Evolutionary conservation across 2,888 invertebrate species (phyloP).

Genomic region (Cerastoderma edule): DNA sequence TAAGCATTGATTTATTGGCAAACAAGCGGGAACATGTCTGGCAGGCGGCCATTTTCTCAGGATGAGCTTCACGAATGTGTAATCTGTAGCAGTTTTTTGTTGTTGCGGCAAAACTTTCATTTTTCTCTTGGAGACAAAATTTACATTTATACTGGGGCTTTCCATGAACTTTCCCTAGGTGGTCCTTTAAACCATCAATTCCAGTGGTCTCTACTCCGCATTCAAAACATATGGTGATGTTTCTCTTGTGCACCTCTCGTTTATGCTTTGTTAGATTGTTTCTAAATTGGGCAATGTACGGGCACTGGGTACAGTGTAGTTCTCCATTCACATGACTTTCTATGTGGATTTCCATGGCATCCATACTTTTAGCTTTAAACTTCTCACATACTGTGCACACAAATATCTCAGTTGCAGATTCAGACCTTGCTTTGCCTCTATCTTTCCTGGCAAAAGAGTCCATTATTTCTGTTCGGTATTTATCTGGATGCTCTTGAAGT

Average conservation of each 20-base stretch:
- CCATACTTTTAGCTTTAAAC: conserved; percentile 29
- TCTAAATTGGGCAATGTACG: conserved; percentile 18
- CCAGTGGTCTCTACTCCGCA: conserved; percentile 41
- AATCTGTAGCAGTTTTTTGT: conserved; percentile 22
- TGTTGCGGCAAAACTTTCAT: conserved; percentile 3
- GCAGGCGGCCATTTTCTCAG: conserved; percentile 32
- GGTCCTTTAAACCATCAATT: conserved; percentile 31
- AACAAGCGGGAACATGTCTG: conserved; percentile 30
- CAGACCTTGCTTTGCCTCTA: conserved; percentile 30
- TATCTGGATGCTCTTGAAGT: conserved; percentile 50
- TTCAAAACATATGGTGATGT: conserved; percentile 33
- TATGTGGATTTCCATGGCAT: conserved; percentile 42
- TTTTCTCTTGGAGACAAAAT: conserved; percentile 32
- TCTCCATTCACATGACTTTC: conserved; percentile 43
- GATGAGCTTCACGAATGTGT: conserved; percentile 31
- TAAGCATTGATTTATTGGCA: conserved; percentile 22
- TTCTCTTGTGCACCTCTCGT: conserved; percentile 33
- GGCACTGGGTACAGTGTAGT: conserved; percentile 28
- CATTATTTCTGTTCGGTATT: conserved; percentile 44
- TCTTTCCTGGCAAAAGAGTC: conserved; percentile 55
- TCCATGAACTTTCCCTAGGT: conserved; percentile 49
- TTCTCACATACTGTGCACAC: conserved; percentile 41
- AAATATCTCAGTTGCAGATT: conserved; percentile 32
- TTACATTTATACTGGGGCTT: conserved; percentile 40
- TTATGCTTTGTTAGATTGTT: conserved; percentile 30